A percentile compares a stretch with the other conserved stretches of the same genome.
These are phyloP conservation scores for Drosophila sucinea DNA, from an alignment of 1,140 invertebrate species.

Conservation along the genomic window DNA sequence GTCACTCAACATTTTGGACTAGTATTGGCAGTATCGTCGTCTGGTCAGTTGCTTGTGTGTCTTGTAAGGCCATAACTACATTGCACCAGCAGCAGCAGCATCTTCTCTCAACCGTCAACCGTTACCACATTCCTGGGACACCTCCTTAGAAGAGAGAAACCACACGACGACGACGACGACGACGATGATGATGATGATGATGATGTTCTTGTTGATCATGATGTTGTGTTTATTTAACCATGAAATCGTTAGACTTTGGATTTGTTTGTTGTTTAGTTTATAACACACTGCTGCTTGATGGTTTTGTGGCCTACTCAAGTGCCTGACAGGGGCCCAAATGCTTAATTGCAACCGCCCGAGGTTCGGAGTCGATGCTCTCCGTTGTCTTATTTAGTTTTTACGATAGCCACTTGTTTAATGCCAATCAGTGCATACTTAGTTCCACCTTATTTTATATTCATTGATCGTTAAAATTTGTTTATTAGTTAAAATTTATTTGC, in stretches of 20 bases:
- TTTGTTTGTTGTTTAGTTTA: conserved; percentile 36
- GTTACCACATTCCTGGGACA: conserved; percentile 73
- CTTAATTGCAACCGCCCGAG: conserved; percentile 36
- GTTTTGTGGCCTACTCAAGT: conserved; percentile 32
- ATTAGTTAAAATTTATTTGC: conserved; percentile 51
- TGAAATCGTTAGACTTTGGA: conserved; percentile 59
- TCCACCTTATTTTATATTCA: conserved; percentile 48
- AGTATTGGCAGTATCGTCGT: conserved; percentile 63
- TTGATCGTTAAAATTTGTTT: conserved; percentile 54
- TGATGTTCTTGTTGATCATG: conserved; percentile 33
- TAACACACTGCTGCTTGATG: conserved; percentile 3
- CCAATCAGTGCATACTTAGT: conserved; percentile 61
- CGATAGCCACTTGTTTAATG: conserved; percentile 44
- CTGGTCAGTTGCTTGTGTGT: conserved; percentile 19
- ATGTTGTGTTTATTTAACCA: conserved; percentile 56
- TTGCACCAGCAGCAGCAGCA: conserved; percentile 26
- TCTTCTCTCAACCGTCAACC: conserved; percentile 38
- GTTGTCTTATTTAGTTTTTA: conserved; percentile 40
- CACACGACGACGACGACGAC: conserved; percentile 19
- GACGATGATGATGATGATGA: conserved; percentile 39
- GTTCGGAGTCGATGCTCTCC: not conserved
- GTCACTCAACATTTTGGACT: conserved; percentile 73
- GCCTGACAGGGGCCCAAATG: conserved; percentile 25
- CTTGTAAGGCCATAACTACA: conserved; percentile 69
- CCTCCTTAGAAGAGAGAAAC: conserved; percentile 12